Conservation (phyloP, 2,888 invertebrate genomes). For the Andrena marginata region DNA sequence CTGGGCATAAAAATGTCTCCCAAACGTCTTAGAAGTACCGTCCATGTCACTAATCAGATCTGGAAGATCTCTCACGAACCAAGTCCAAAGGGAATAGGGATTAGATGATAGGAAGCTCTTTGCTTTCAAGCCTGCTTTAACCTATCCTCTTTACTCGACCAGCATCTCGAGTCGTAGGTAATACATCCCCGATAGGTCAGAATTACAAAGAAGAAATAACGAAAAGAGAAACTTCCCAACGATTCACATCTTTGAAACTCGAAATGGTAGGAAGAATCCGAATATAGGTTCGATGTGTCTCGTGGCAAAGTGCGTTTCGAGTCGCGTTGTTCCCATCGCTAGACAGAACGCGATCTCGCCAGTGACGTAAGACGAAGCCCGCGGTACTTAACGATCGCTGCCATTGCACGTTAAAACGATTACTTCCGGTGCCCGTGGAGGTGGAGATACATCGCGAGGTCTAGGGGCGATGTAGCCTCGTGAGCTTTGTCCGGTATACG, state of each 20-base stretch:
- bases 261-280: not conserved
- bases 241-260: not conserved
- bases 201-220: too few species aligned
- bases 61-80: too few species aligned
- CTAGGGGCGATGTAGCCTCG: constrained; percentile 35
- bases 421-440: constrained; percentile 76
- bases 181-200: too few species aligned
- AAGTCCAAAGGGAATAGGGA: too few species aligned
- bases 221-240: too few species aligned
- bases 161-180: too few species aligned
- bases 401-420: constrained; percentile 78
- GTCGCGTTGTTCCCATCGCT: constrained; percentile 61
- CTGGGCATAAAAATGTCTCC: too few species aligned
- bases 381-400: constrained; percentile 77
- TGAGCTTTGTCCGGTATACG: constrained; percentile 55
- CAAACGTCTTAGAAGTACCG: too few species aligned
- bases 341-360: constrained; percentile 58
- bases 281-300: not conserved
- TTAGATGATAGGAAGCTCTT: too few species aligned
- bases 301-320: not conserved
- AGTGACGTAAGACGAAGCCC: constrained; percentile 72
- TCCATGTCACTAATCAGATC: too few species aligned
- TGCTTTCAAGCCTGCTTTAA: too few species aligned
- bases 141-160: too few species aligned
- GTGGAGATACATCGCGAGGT: constrained; percentile 60